Evolutionary conservation across 2,797 vertebrate genomes (phyloP).

Genomic region (Trematomus bernacchii): DNA sequence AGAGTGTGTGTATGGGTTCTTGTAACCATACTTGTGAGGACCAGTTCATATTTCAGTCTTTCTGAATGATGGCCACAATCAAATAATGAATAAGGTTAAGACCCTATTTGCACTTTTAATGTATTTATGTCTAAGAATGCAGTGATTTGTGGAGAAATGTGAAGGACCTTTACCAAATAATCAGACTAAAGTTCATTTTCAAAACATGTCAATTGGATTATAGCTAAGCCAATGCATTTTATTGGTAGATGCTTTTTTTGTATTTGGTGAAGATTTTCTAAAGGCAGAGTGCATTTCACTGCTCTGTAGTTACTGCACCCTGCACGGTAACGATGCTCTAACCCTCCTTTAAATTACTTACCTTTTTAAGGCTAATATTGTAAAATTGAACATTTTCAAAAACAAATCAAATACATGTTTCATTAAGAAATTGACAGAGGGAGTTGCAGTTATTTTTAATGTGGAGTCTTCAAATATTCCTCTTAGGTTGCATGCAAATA

Average conservation of each 20-base stretch:
- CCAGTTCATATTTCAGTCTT: neutral
- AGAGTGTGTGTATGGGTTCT: conserved; percentile 3
- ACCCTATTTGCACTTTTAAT: neutral
- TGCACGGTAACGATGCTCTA: neutral
- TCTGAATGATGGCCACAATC: neutral
- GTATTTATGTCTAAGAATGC: neutral
- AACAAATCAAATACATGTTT: neutral
- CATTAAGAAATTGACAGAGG: neutral
- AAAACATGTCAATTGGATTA: neutral
- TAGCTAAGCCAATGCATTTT: neutral
- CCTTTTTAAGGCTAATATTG: neutral
- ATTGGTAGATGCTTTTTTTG: too few relatives aligned
- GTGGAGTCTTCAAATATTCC: neutral
- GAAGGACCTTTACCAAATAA: neutral
- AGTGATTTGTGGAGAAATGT: neutral
- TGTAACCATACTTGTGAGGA: neutral
- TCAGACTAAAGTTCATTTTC: neutral
- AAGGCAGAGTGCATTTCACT: neutral
- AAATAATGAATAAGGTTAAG: neutral
- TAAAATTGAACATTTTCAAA: neutral
- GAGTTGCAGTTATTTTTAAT: neutral
- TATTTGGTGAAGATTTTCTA: neutral
- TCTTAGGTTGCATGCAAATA: neutral
- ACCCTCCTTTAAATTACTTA: neutral
- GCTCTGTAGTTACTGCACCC: neutral